A percentile compares a stretch with the other conserved stretches of the same genome.
phyloP scores from a whole-genome alignment of 2,113 vertebrate genomes.

The Rhea pennata region DNA sequence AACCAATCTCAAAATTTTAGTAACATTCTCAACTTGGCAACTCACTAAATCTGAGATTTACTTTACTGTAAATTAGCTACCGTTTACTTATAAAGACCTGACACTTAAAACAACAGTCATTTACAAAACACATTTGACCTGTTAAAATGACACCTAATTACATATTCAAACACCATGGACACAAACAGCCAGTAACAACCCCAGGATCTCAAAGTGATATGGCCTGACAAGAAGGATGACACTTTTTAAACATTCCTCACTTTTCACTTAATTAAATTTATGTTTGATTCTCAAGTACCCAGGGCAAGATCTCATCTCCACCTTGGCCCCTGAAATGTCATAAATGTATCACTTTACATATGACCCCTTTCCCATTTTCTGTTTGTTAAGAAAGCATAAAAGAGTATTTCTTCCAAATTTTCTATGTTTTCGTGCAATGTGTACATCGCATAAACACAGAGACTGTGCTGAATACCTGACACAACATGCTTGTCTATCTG shows the following conservation, averaged over 20 bases:
- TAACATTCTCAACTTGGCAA: neutral
- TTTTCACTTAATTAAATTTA: constrained; percentile 40
- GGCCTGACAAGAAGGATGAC: constrained; percentile 51
- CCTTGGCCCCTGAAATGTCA: neutral
- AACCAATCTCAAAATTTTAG: neutral
- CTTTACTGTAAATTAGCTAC: neutral
- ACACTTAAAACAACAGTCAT: constrained; percentile 50
- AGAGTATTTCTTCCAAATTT: neutral
- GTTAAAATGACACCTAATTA: constrained; percentile 77
- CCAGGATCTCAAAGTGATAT: constrained; percentile 52
- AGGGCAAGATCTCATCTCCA: neutral
- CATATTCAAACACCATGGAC: constrained; percentile 73
- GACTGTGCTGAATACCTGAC: neutral
- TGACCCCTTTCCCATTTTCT: neutral
- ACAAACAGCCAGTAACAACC: constrained; percentile 75
- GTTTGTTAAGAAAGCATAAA: neutral
- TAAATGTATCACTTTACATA: neutral
- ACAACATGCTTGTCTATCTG: neutral
- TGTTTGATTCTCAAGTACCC: neutral
- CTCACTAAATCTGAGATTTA: neutral
- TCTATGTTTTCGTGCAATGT: neutral
- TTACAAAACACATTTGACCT: constrained; percentile 70
- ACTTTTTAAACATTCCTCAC: constrained; percentile 46
- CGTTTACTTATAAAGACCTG: constrained; percentile 20
- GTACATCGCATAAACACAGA: neutral